Percentiles rank a stretch among this genome's conserved stretches.
These are phyloP conservation scores for Sialia sialis DNA, from an alignment of 2,113 vertebrate species.

Conservation along the genomic window DNA sequence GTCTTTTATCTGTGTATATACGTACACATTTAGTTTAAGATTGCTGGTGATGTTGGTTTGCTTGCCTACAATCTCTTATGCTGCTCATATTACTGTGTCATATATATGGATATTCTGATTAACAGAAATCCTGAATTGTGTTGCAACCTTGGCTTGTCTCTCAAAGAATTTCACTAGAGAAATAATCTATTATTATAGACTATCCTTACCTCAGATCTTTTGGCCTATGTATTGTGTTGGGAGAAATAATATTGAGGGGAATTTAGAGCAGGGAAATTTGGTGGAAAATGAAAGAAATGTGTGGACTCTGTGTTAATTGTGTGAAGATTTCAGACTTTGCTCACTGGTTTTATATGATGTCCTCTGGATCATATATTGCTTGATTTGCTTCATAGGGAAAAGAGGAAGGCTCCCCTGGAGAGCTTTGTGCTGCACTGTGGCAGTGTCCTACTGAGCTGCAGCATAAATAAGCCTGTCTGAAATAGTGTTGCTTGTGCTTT, in stretches of 20 bases:
- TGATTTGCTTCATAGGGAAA: not conserved
- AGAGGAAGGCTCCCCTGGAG: not conserved
- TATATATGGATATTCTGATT: not conserved
- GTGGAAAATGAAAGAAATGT: not conserved
- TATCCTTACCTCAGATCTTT: not conserved
- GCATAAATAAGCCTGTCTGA: not conserved
- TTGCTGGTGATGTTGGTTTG: not conserved
- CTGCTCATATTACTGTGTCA: not conserved
- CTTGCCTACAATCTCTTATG: not conserved
- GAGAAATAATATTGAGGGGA: not conserved
- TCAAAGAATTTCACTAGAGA: not conserved
- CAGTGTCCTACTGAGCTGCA: not conserved
- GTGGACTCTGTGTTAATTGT: not conserved
- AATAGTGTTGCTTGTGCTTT: not conserved
- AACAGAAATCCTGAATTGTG: not conserved
- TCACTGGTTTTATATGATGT: not conserved
- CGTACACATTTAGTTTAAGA: not conserved
- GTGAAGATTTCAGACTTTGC: not conserved
- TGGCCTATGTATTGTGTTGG: not conserved
- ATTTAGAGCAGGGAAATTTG: not conserved
- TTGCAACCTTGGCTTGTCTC: not conserved
- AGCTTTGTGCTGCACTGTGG: not conserved
- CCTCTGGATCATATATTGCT: not conserved
- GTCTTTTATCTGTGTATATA: fast-evolving
- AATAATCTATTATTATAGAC: not conserved